These are phyloP conservation scores for Acanthosepion pharaonis DNA, from an alignment of 2,888 invertebrate species.

Conservation along the genomic window DNA sequence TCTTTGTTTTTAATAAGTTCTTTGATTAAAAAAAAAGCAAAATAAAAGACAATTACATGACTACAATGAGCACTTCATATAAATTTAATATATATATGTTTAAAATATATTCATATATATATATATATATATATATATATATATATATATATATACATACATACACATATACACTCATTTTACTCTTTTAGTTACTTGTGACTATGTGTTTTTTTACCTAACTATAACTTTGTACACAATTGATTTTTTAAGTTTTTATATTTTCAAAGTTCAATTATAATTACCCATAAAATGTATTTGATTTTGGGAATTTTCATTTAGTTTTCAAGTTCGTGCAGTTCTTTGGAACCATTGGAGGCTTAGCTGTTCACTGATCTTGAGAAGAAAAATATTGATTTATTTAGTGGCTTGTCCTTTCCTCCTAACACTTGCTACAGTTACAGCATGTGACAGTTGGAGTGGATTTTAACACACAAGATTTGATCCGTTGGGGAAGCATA, in stretches of 20 bases:
- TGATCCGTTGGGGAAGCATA: constrained; percentile 33
- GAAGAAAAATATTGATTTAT: not conserved
- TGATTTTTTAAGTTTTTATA: not conserved
- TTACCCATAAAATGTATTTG: not conserved
- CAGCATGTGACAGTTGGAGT: constrained; percentile 33
- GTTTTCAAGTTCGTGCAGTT: constrained; percentile 21
- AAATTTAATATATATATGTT: not conserved
- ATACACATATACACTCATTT: not conserved
- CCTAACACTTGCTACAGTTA: constrained; percentile 33
- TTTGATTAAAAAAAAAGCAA: not conserved
- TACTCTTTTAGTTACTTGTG: not conserved
- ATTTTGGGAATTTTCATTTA: not conserved
- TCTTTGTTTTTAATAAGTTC: not conserved
- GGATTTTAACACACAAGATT: constrained; percentile 21
- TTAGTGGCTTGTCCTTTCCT: not conserved
- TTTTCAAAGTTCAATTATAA: not conserved
- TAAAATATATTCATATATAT: not conserved
- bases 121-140: not conserved
- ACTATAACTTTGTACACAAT: not conserved
- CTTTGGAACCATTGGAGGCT: not conserved
- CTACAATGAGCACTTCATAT: not conserved
- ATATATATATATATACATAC: not conserved
- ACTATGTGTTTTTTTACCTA: not conserved
- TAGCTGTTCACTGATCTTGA: constrained; percentile 7
- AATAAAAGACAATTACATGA: not conserved